phyloP scores from a whole-genome alignment of 2,888 invertebrate species.

The Cephus spinipes region DNA sequence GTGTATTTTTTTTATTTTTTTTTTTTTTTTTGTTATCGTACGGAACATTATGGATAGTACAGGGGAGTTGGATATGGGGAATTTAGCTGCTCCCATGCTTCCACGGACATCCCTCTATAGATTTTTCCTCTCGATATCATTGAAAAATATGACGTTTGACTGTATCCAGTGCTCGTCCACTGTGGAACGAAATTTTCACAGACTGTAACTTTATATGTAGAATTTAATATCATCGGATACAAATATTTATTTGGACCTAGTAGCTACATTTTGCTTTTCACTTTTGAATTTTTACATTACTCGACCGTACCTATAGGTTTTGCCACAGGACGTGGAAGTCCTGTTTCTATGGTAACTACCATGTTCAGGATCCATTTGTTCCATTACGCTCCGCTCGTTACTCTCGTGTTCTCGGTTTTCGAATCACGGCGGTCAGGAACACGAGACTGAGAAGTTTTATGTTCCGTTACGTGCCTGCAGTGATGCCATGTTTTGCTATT shows the following conservation, averaged over 20 bases:
- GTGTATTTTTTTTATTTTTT: neutral
- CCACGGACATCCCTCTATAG: neutral
- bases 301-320: neutral
- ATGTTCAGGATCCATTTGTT: neutral
- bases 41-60: neutral
- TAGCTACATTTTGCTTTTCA: neutral
- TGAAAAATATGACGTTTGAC: neutral
- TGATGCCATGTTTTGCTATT: too few species aligned
- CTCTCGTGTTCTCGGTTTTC: constrained; percentile 16
- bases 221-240: neutral
- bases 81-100: neutral
- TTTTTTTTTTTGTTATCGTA: neutral
- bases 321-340: neutral
- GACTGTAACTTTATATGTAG: neutral
- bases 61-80: neutral
- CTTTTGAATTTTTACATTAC: neutral
- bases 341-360: constrained; percentile 14
- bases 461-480: neutral
- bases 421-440: neutral
- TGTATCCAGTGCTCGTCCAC: neutral
- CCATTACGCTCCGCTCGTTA: constrained; percentile 13
- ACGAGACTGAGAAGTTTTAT: neutral
- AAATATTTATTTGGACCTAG: neutral
- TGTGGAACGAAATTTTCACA: neutral
- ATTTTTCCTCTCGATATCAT: neutral